phyloP scores from a whole-genome alignment of 2,113 vertebrate genomes.

The Bufo bufo region DNA sequence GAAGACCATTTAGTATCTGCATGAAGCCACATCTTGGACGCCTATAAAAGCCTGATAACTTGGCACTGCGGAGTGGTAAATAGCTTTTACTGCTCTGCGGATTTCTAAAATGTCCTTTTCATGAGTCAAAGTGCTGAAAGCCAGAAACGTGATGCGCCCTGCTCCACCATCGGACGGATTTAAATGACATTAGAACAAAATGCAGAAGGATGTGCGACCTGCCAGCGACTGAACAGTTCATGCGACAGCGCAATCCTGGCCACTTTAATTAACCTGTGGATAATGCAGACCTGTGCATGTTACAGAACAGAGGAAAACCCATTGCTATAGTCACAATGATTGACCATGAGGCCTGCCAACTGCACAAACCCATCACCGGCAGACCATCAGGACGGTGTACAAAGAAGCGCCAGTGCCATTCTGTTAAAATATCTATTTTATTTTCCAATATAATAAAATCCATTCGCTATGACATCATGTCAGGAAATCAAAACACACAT shows the following conservation, averaged over 20 bases:
- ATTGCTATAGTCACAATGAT: background rate
- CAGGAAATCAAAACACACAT: too few species aligned
- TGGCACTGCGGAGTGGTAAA: constrained; percentile 30
- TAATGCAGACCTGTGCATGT: background rate
- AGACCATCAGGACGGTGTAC: too few species aligned
- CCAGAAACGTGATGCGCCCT: background rate
- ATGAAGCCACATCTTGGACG: constrained; percentile 25
- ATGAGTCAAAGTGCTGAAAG: background rate
- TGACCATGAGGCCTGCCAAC: background rate
- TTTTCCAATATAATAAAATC: too few species aligned
- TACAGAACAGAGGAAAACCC: background rate
- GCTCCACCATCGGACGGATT: background rate
- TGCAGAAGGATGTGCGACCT: background rate
- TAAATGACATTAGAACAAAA: constrained; percentile 8
- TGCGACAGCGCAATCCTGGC: background rate
- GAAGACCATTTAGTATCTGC: constrained; percentile 31
- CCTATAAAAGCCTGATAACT: constrained; percentile 33
- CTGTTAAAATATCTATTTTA: too few species aligned
- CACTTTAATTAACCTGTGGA: background rate
- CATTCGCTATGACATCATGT: too few species aligned
- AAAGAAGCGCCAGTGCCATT: too few species aligned
- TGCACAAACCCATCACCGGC: background rate
- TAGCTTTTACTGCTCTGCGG: constrained; percentile 2
- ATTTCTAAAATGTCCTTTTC: constrained; percentile 36
- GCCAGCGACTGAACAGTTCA: background rate